phyloP scores from a whole-genome alignment of 2,797 vertebrate species.

The Limnodromus scolopaceus region DNA sequence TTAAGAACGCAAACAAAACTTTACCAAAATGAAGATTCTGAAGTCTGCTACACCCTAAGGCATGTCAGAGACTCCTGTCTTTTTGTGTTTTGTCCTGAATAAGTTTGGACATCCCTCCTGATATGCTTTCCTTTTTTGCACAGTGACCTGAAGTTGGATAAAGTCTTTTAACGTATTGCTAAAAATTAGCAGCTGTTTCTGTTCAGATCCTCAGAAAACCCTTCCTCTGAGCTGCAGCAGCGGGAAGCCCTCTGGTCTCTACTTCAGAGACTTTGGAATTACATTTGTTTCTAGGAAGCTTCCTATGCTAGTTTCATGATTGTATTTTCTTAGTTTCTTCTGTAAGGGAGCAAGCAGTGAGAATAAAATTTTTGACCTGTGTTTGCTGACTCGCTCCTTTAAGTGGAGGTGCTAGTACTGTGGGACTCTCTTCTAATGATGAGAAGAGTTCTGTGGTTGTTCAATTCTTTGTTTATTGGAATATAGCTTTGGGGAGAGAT shows the following conservation, averaged over 20 bases:
- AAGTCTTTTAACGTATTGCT: not conserved
- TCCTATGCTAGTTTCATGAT: not conserved
- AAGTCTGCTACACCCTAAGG: not conserved
- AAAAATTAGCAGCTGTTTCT: not conserved
- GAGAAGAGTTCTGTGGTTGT: not conserved
- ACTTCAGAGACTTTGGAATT: not conserved
- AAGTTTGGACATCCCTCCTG: not conserved
- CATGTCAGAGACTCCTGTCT: not conserved
- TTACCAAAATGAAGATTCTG: not conserved
- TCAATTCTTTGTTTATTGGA: not conserved
- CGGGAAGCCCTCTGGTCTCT: not conserved
- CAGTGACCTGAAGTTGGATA: not conserved
- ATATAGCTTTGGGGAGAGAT: not conserved
- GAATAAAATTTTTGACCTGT: not conserved
- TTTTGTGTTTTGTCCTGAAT: not conserved
- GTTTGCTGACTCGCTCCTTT: not conserved
- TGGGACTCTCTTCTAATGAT: not conserved
- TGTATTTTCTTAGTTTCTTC: not conserved
- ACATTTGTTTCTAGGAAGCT: not conserved
- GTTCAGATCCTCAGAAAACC: not conserved
- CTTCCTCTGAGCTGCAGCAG: not conserved
- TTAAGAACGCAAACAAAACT: not conserved
- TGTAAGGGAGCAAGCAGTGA: not conserved
- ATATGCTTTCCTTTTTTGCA: not conserved
- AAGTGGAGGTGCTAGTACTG: not conserved